phyloP scores from a whole-genome alignment of 2,797 vertebrate species.

The Syndactyla subalaris region DNA sequence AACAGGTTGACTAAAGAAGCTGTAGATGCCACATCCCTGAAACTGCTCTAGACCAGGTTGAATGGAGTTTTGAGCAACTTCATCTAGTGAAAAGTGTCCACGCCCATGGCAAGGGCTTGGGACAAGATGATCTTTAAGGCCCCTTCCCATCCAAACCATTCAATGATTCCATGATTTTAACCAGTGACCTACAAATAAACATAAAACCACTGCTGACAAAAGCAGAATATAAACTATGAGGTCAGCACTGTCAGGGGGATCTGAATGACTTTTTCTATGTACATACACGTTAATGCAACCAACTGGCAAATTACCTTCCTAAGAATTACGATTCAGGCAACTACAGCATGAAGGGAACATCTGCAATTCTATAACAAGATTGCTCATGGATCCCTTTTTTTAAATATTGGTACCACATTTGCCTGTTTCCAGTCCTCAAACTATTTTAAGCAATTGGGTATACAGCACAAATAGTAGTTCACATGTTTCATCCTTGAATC shows the following conservation, averaged over 20 bases:
- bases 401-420: neutral
- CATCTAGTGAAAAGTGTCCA: neutral
- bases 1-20: neutral
- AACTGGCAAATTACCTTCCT: neutral
- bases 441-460: neutral
- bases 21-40: neutral
- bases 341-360: neutral
- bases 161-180: neutral
- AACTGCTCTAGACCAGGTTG: neutral
- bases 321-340: neutral
- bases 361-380: neutral
- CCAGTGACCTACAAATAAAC: constrained; percentile 1
- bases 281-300: neutral
- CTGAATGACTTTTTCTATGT: neutral
- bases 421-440: neutral
- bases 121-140: neutral
- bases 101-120: neutral
- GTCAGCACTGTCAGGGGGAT: neutral
- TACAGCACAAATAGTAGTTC: neutral
- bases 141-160: neutral
- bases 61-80: neutral
- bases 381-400: neutral
- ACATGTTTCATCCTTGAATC: neutral
- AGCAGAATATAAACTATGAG: neutral
- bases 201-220: neutral